Base-by-base conservation (phyloP, 2,888 invertebrate genomes). In the Pollenia amentaria region DNA sequence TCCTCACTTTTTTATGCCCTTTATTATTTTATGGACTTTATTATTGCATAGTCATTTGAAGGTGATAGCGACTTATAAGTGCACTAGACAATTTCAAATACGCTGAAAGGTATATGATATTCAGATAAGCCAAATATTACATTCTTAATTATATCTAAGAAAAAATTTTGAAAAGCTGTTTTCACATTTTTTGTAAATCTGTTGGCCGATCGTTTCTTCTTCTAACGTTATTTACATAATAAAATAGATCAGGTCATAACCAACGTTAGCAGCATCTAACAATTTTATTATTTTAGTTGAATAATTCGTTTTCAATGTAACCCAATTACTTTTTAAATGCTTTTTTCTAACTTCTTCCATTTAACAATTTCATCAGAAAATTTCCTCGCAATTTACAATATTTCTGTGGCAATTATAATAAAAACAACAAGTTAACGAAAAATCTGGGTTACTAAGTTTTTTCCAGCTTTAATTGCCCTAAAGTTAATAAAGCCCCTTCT, bases 391-490 rank as follows among this genome's bases (percentile, higher is more conserved):
- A 42, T 57, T 48, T 48, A 16, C 42, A 16, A 62, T 62, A 42
- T 60, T 57, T 69, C 48, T 67, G 3, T 55, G n/a, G 46, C 29
- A 21, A 40, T 72, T 53, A 40, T 14, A 9, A n/a, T 64, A 64
- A 57, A 48, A 40, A 48, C 38, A 40, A 40, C 38, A 57, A 57
- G 46, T 18, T 48, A 64, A 53, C 53, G 1, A 9, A 48, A 55
- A 76, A 85, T 80, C 76, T 81, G 72, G 80, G 85, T 85, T 85
- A 85, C 75, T 85, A 67, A 81, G 85, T 57, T 76, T 42, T 42
- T 38, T 60, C 9, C 18, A 51, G 18, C 14, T 62, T 8, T 44
- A 85, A 80, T 85, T 81, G 64, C 80, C 85, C 81, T 70, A 73
- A 73, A 77, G 84, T 64, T 70, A 60, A 67, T 69, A 44, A 64